phyloP scores from a whole-genome alignment of 2,797 vertebrate genomes.

The Eulemur rubriventer region DNA sequence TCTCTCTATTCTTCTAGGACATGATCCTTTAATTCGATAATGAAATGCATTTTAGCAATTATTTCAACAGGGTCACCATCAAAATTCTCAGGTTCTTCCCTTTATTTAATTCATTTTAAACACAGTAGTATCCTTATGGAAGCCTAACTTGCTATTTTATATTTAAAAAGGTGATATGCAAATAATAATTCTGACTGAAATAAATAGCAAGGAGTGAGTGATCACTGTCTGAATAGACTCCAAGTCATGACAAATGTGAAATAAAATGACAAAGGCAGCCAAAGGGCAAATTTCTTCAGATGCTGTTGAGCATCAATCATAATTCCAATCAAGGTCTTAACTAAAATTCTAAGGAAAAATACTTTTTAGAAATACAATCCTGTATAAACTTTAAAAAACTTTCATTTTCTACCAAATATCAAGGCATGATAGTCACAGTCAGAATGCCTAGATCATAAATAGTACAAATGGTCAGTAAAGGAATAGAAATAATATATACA shows the following conservation, averaged over 20 bases:
- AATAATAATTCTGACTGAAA: neutral
- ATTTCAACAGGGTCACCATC: neutral
- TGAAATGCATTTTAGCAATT: constrained; percentile 18
- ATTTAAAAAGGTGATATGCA: neutral
- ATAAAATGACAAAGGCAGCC: neutral
- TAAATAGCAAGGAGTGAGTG: neutral
- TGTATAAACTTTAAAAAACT: neutral
- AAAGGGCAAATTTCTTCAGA: neutral
- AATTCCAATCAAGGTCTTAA: neutral
- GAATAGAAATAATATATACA: neutral
- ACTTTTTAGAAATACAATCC: neutral
- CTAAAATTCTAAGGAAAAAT: neutral
- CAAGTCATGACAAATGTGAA: neutral
- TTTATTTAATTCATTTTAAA: constrained; percentile 21
- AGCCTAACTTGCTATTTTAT: neutral
- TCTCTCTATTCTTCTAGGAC: neutral
- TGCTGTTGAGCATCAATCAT: neutral
- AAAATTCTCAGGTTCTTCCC: neutral
- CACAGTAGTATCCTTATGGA: neutral
- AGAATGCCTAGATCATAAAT: neutral
- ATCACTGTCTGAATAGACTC: neutral
- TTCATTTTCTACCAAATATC: neutral
- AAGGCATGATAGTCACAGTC: neutral
- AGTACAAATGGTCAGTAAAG: neutral
- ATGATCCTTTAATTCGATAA: neutral